Conservation (phyloP, 2,113 vertebrate species). For the Coreoperca whiteheadi region DNA sequence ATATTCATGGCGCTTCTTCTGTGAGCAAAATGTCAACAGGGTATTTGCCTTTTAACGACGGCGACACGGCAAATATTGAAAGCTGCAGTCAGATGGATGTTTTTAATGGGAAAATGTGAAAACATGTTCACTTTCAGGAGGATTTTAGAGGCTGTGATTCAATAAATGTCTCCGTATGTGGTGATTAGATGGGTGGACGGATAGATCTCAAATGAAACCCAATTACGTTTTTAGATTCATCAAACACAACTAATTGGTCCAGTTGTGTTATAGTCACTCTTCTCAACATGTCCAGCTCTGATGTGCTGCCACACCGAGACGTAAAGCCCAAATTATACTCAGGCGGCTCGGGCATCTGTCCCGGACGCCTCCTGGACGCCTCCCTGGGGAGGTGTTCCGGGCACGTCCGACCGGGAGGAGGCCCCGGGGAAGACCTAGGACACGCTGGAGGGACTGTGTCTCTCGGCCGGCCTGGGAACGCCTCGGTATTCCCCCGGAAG, state of each 20-base stretch:
- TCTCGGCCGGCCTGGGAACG: no score
- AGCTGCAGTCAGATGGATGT: slow-evolving; percentile 34
- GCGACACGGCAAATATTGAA: slow-evolving; percentile 57
- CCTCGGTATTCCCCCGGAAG: no score
- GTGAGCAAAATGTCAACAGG: slow-evolving; percentile 68
- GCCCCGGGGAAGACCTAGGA: no score
- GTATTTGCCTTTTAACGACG: slow-evolving; percentile 74
- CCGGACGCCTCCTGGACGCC: no score
- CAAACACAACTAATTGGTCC: not conserved
- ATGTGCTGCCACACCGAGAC: no score
- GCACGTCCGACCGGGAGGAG: no score
- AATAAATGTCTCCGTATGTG: not conserved
- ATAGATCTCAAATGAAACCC: not conserved
- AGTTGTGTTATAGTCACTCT: no score
- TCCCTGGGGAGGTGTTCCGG: no score
- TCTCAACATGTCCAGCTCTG: not conserved
- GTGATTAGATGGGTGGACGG: not conserved
- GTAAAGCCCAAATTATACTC: no score
- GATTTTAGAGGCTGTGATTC: not conserved
- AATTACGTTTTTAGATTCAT: not conserved
- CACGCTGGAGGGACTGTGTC: no score
- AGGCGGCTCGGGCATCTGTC: no score
- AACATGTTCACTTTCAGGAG: slow-evolving; percentile 24
- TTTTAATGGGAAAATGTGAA: slow-evolving; percentile 32
- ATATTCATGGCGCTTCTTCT: slow-evolving; percentile 76